Base-by-base conservation (phyloP, 2,888 invertebrate species). In the Gymnocheta viridis region DNA sequence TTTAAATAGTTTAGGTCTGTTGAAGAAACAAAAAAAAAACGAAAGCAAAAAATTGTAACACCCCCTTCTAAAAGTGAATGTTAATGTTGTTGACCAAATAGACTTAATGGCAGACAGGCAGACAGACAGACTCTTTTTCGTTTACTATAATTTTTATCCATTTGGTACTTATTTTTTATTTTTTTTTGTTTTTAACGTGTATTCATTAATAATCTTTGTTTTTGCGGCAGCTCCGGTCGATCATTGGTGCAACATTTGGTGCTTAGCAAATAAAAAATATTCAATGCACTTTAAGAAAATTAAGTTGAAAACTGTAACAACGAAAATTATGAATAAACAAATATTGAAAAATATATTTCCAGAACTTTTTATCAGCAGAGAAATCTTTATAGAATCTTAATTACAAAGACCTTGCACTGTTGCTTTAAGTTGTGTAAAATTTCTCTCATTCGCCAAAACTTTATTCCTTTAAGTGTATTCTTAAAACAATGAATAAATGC, bases 21-120 rank as follows among this genome's bases (percentile, higher is more conserved):
- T 29, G 10, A 32, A 19, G 24, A 41, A 0, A 51, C 47, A 78
- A 19, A 51, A 41, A 0, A 51, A 54, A 78, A 62, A 54, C 10
- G 32, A 62, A 78, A 62, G 58, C 49, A 58, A 41, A 41, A 69
- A 60, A 44, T 27, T 82, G 32, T 80, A 78, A 78, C 81, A 84
- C 84, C 84, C 81, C 74, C 81, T 74, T 76, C 69, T 64, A 69
- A 84, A 84, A 84, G 84, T 81, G 84, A 84, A 84, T 84, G 84
- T 81, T 81, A 47, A 60, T 67, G 47, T 79, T 54, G 74, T 56
- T 73, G 62, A 29, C 27, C 69, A 81, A 10, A 29, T 12, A 14
- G 35, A 24, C 22, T 32, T 0, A 54, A n/a, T 27, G 54, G 58
- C 56, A 4, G n/a, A 47, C 12, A 32, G 9, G 10, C 56, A 14